Conservation (phyloP, 1,140 invertebrate species). For the Geopemphigus sp. region DNA sequence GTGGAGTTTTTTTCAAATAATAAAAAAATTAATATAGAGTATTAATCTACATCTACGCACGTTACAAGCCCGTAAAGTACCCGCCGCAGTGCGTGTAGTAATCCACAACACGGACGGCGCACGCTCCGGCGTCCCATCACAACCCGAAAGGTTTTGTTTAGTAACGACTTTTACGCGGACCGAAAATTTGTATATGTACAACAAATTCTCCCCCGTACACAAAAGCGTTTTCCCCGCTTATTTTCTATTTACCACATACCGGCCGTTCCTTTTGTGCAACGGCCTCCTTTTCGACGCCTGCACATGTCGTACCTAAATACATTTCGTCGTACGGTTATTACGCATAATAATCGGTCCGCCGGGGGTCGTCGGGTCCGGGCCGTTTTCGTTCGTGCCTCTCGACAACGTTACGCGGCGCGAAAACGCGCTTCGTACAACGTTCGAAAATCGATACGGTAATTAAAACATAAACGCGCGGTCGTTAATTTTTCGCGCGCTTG, state of each 20-base stretch:
- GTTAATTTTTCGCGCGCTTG: no score
- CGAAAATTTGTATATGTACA: slow-evolving; percentile 45
- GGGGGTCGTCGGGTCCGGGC: no score
- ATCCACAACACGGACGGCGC: no score
- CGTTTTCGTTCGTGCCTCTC: no score
- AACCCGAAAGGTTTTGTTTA: slow-evolving; percentile 44
- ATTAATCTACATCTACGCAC: slow-evolving; percentile 41
- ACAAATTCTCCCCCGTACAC: slow-evolving; percentile 39
- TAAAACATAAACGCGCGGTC: no score
- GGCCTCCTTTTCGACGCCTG: slow-evolving; percentile 87
- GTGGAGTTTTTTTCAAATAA: background rate
- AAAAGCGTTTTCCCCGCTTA: slow-evolving; percentile 35
- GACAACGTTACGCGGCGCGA: no score
- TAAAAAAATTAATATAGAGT: background rate
- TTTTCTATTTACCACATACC: slow-evolving; percentile 64
- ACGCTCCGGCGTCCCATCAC: slow-evolving; percentile 2
- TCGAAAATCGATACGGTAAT: no score
- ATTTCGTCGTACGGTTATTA: slow-evolving; percentile 40
- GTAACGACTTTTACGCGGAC: background rate
- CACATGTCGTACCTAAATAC: slow-evolving; percentile 90
- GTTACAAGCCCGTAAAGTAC: slow-evolving; percentile 16
- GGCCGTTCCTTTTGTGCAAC: slow-evolving; percentile 93
- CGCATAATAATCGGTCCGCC: background rate
- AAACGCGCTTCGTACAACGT: no score
- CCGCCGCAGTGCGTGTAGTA: background rate